A percentile compares a stretch with the other conserved stretches of the same genome.
phyloP scores from a whole-genome alignment of 2,113 vertebrate genomes.

The Catagonus wagneri region DNA sequence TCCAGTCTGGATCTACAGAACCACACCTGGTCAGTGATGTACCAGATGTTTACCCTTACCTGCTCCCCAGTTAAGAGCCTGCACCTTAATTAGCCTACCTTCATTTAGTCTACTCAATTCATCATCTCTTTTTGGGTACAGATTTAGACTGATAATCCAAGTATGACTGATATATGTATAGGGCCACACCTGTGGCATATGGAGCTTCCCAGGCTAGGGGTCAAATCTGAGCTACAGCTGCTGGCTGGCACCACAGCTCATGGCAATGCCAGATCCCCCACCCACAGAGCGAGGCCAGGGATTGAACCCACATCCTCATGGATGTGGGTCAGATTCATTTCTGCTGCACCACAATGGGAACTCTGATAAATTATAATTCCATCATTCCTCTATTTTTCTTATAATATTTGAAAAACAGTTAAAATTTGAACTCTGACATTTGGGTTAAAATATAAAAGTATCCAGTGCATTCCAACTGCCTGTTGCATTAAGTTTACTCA shows the following conservation, averaged over 20 bases:
- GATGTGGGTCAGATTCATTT: too few species aligned
- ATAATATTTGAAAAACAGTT: constrained; percentile 18
- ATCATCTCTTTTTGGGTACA: not conserved
- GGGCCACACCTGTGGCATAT: too few species aligned
- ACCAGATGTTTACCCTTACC: not conserved
- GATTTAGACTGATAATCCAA: constrained; percentile 6
- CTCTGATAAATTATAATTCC: not conserved
- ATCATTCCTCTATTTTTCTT: not conserved
- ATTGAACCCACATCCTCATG: too few species aligned
- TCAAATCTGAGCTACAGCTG: too few species aligned
- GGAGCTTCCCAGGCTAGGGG: too few species aligned
- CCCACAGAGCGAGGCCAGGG: too few species aligned
- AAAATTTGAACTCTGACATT: not conserved
- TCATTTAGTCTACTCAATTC: not conserved
- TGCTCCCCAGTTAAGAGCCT: not conserved
- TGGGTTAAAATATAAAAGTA: constrained; percentile 4
- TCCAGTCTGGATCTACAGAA: not conserved
- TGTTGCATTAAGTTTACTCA: not conserved
- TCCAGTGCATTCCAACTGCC: not conserved
- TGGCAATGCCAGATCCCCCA: too few species aligned
- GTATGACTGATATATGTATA: not conserved
- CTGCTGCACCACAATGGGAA: too few species aligned
- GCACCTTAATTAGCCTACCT: not conserved
- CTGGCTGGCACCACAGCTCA: too few species aligned
- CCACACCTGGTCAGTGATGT: not conserved